Base-by-base conservation (phyloP, 2,113 vertebrate genomes). In the Sceloporus tristichus region DNA sequence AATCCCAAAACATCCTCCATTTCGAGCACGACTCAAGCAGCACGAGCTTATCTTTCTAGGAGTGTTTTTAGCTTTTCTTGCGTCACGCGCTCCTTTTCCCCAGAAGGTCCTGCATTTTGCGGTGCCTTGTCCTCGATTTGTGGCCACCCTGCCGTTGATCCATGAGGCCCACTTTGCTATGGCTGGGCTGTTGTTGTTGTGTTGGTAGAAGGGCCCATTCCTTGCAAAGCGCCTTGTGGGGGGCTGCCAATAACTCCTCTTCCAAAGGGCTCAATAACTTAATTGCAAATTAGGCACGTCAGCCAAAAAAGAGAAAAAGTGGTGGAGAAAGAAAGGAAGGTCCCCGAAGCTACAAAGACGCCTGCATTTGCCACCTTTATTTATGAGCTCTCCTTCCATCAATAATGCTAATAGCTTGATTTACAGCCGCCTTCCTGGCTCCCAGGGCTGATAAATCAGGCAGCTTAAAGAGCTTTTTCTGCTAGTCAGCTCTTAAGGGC, bases 401-500 rank as follows among this genome's bases (percentile, higher is more conserved):
- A 91, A 90, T 87, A 93, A 86, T 23, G 79, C 85, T 83, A 89
- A 80, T 77, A 0, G 3, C 54, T 23, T 56, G 25, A 75, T 0
- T 0, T 82, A 29, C 68, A 77, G 82, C 80, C 1, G 8, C 71
- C 85, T 90, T 88, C 87, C n/a, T 16, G 3, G 80, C 85, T 84
- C 74, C 85, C 81, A 34, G 38, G 25, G 48, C 56, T 59, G 79
- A 82, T 81, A 88, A 79, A 83, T 92, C 87, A 84, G 79, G 76
- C 68, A 66, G 81, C 53, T 90, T 76, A 86, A 89, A 2, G 38
- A 89, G 91, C 34, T 94, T 70, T 83, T 84, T 48, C 4, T 91
- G 70, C 87, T 87, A 89, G 87, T 81, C 88, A 92, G 87, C 88
- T 90, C 87, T 90, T 92, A 66, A 68, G 81, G 92, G 93, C 90